phyloP scores from a whole-genome alignment of 2,888 invertebrate genomes.

The Carcina quercana region DNA sequence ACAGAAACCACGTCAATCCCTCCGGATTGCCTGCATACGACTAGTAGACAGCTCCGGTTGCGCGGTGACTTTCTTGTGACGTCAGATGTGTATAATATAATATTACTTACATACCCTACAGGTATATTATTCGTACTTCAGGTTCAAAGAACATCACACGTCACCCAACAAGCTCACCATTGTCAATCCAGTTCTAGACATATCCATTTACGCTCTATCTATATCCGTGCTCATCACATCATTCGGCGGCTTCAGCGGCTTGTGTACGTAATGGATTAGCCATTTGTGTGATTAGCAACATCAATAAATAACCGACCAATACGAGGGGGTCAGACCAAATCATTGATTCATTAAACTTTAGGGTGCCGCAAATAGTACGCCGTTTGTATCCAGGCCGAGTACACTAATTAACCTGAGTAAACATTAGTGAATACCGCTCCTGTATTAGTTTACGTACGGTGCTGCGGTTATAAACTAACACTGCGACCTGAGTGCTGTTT shows the following conservation, averaged over 20 bases:
- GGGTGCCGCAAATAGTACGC: conserved; percentile 41
- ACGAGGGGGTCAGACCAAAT: conserved; percentile 51
- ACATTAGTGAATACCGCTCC: conserved; percentile 35
- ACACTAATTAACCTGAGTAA: conserved; percentile 59
- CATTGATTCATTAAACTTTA: conserved; percentile 64
- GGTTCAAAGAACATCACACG: background rate
- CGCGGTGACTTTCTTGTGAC: too few species aligned
- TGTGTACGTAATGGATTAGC: conserved; percentile 65
- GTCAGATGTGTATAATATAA: background rate
- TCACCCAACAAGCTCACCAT: background rate
- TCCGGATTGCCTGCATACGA: too few species aligned
- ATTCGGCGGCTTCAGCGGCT: conserved; percentile 34
- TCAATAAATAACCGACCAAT: conserved; percentile 63
- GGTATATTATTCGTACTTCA: background rate
- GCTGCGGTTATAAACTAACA: conserved; percentile 2
- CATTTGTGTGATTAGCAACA: conserved; percentile 69
- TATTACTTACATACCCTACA: background rate
- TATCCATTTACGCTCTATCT: conserved; percentile 43
- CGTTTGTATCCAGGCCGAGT: conserved; percentile 36
- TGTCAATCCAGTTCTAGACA: conserved; percentile 24
- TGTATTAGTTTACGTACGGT: conserved; percentile 3
- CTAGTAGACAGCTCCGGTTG: too few species aligned
- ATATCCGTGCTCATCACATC: conserved; percentile 39
- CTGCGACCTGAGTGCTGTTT: background rate
- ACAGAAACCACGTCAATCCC: too few species aligned